Conservation (phyloP, 2,888 invertebrate species). For the Mycalesis mineus region DNA sequence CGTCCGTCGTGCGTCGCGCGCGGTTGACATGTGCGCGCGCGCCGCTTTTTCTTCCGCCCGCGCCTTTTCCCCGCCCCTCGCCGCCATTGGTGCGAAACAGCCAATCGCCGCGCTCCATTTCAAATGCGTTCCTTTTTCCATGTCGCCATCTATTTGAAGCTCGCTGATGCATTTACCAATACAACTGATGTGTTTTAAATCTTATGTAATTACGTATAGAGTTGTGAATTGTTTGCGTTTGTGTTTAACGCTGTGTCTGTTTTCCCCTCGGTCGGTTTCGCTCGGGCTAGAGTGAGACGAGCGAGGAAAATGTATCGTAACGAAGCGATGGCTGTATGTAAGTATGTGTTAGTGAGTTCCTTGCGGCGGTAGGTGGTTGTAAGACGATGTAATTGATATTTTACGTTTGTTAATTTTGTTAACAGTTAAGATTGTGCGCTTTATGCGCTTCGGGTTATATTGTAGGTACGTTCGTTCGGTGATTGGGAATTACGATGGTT, state of each 20-base stretch:
- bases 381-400: conserved; percentile 60
- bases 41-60: conserved; percentile 41
- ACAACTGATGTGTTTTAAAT: conserved; percentile 32
- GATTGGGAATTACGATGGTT: conserved; percentile 13
- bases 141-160: conserved; percentile 75
- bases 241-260: conserved; percentile 49
- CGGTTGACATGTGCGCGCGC: conserved; percentile 41
- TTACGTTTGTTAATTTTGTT: conserved; percentile 54
- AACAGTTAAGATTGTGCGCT: conserved; percentile 30
- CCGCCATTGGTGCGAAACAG: conserved; percentile 66
- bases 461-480: conserved; percentile 2
- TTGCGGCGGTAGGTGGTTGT: conserved; percentile 27
- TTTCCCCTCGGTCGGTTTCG: conserved; percentile 72
- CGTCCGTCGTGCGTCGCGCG: conserved; percentile 29
- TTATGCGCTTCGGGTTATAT: conserved; percentile 23
- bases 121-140: conserved; percentile 72
- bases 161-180: conserved; percentile 57
- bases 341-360: conserved; percentile 33
- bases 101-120: conserved; percentile 76
- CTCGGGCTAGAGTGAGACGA: conserved; percentile 65
- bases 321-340: conserved; percentile 31
- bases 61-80: conserved; percentile 51
- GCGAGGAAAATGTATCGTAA: conserved; percentile 50
- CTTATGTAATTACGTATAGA: conserved; percentile 20
- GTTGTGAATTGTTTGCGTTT: conserved; percentile 25